A percentile compares a stretch with the other conserved stretches of the same genome.
These are phyloP conservation scores for Pyrochroa serraticornis DNA, from an alignment of 2,888 invertebrate species.

Conservation along the genomic window DNA sequence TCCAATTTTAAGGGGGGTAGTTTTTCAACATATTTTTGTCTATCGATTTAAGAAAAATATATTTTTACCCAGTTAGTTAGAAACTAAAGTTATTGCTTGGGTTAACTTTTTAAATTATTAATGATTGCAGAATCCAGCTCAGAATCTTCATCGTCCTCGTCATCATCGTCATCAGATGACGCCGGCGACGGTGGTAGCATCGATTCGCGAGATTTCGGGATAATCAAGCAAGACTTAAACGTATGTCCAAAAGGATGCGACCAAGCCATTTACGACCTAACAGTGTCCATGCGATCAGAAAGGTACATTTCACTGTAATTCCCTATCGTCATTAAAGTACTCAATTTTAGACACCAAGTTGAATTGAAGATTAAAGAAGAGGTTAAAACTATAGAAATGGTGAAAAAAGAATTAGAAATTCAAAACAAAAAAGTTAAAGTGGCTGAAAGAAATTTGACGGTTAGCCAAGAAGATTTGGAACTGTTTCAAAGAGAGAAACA, in stretches of 20 bases:
- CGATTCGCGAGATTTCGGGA: slow-evolving; percentile 70
- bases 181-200: slow-evolving; percentile 66
- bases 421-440: slow-evolving; percentile 64
- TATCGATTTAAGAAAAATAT: too few species aligned
- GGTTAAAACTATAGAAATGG: slow-evolving; percentile 62
- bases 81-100: too few species aligned
- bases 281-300: slow-evolving; percentile 67
- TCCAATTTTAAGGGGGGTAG: too few species aligned
- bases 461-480: slow-evolving; percentile 65
- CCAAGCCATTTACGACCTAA: slow-evolving; percentile 68
- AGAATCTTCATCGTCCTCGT: slow-evolving; percentile 55
- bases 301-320: slow-evolving; percentile 54
- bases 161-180: slow-evolving; percentile 64
- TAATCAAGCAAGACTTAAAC: slow-evolving; percentile 72
- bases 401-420: slow-evolving; percentile 65
- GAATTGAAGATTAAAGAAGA: slow-evolving; percentile 68
- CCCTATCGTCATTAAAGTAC: too few species aligned
- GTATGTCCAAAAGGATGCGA: slow-evolving; percentile 77
- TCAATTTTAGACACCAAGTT: slow-evolving; percentile 54
- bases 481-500: slow-evolving; percentile 77
- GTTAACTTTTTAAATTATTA: too few species aligned
- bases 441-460: slow-evolving; percentile 62
- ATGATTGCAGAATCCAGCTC: slow-evolving; percentile 16
- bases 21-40: slow-evolving; percentile 3
- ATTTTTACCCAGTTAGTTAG: too few species aligned